phyloP scores from a whole-genome alignment of 2,888 invertebrate genomes.

The Cosmorhoe ocellata region DNA sequence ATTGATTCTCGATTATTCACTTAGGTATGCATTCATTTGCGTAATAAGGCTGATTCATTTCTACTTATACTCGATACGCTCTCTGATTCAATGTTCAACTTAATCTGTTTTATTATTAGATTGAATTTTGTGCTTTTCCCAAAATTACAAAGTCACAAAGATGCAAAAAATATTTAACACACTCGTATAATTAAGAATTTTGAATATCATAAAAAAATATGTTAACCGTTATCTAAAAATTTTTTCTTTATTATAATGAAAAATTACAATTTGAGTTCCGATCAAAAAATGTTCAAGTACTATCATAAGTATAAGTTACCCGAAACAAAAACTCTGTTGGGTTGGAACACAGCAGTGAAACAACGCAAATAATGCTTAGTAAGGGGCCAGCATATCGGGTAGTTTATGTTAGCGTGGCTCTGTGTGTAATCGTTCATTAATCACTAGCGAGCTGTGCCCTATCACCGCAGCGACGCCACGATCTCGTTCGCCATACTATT shows the following conservation, averaged over 20 bases:
- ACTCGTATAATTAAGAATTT: too few relatives aligned
- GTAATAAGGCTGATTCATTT: conserved; percentile 30
- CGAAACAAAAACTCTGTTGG: not conserved
- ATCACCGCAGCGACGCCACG: conserved; percentile 79
- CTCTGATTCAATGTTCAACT: not conserved
- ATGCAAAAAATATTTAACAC: too few relatives aligned
- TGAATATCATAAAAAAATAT: too few relatives aligned
- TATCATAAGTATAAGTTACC: not conserved
- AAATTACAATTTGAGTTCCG: too few relatives aligned
- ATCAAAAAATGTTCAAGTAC: not conserved
- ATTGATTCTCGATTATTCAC: conserved; percentile 45
- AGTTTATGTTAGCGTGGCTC: conserved; percentile 62
- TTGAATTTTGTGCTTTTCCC: too few relatives aligned
- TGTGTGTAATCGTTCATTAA: conserved; percentile 70
- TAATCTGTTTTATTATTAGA: too few relatives aligned
- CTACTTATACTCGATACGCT: conserved; percentile 20
- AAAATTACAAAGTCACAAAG: too few relatives aligned
- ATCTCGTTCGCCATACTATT: conserved; percentile 80
- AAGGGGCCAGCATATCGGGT: conserved; percentile 59
- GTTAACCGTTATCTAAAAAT: too few relatives aligned
- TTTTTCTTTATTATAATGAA: too few relatives aligned
- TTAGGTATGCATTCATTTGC: conserved; percentile 39
- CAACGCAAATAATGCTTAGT: conserved; percentile 23
- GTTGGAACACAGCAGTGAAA: not conserved
- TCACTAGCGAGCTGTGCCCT: conserved; percentile 64